These are phyloP conservation scores for Serinus canaria DNA, from an alignment of 2,113 vertebrate genomes.

Conservation along the genomic window DNA sequence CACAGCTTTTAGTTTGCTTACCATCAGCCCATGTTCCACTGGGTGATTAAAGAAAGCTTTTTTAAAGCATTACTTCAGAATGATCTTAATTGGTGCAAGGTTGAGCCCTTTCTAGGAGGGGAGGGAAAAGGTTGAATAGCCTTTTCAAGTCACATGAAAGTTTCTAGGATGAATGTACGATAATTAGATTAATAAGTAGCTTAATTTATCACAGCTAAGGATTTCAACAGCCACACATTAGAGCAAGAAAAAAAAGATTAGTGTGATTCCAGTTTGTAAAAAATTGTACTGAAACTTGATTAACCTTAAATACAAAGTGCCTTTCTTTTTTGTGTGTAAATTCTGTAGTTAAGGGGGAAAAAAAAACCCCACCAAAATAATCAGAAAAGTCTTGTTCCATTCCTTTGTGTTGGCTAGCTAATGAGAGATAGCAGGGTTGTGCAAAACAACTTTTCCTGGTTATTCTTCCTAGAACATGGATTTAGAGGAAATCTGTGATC, in stretches of 20 bases:
- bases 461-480: constrained; percentile 10
- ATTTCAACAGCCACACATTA: constrained; percentile 97
- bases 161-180: constrained; percentile 96
- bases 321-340: constrained; percentile 83
- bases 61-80: constrained; percentile 88
- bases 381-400: constrained; percentile 58
- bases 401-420: constrained; percentile 61
- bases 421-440: constrained; percentile 47
- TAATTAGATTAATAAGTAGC: constrained; percentile 99
- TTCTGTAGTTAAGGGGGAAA: constrained; percentile 70
- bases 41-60: constrained; percentile 82
- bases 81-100: constrained; percentile 92
- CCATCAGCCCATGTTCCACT: constrained; percentile 75
- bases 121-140: constrained; percentile 88
- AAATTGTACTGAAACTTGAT: constrained; percentile 91
- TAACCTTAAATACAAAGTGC: constrained; percentile 91
- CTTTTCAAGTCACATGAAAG: constrained; percentile 99
- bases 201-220: constrained; percentile 98
- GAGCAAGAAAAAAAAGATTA: constrained; percentile 90
- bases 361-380: constrained; percentile 37
- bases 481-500: constrained; percentile 1
- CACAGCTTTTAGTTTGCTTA: constrained; percentile 76
- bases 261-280: constrained; percentile 84
- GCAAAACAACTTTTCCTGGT: constrained; percentile 63
- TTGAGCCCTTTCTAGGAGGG: constrained; percentile 85